Evolutionary conservation across 2,113 vertebrate genomes (phyloP), one percentile per base, ranked within the genome.

Genomic region (Pygoscelis antarcticus): DNA sequence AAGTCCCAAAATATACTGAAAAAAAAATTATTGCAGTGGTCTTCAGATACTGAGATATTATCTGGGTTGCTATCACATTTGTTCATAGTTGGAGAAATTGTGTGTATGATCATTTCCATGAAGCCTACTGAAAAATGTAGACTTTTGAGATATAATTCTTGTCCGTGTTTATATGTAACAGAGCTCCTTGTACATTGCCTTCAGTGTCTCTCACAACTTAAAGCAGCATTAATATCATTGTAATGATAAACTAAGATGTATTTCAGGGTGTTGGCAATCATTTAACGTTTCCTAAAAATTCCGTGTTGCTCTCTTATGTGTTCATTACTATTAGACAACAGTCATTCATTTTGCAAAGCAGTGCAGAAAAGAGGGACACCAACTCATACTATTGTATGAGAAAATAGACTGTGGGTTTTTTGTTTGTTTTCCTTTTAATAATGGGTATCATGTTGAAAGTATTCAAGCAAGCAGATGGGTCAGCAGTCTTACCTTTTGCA

Each of bases 281-380:
- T 29, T 58, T 40, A 51, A 69, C 6, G 21, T 44, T 44, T 65
- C 27, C 11, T 42, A 52, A 85, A 93, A 75, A 40, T 34, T 64
- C 8, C 1, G 1, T 20, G 4, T 49, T 78, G 4, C 0, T 2
- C 10, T 79, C 11, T 52, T 71, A 47, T 2, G 1, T 46, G 29
- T 54, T 80, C 9, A 15, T 79, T 62, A 38, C 4, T 46, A 5
- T 75, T 60, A 77, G 38, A 81, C 29, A 84, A 22, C 18, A 17
- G 17, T 38, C 36, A 84, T 14, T 38, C 32, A 22, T n/a, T 89
- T 51, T 44, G 21, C 11, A 87, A 89, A 74, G 7, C 25, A 36
- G 14, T 61, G 20, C 7, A 62, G 51, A 75, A 66, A 95, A 51
- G 51, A 54, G 46, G 22, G 38, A 62, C 6, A 68, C 7, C 66